Evolutionary conservation across 2,888 invertebrate genomes (phyloP).

Genomic region (Cephus sareptanus): DNA sequence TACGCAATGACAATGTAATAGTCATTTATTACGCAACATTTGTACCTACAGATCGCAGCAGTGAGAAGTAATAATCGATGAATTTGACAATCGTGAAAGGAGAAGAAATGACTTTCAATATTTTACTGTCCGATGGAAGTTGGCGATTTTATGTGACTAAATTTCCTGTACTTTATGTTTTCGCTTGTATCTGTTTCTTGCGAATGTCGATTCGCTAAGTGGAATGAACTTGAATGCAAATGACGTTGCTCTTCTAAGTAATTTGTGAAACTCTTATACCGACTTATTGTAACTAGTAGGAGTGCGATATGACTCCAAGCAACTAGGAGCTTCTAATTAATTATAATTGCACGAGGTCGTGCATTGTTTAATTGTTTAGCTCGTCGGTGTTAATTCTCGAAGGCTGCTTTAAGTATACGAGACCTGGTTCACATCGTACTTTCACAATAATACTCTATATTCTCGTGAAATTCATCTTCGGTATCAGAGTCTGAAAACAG

Average conservation of each 20-base stretch:
- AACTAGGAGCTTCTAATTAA: slow-evolving; percentile 4
- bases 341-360: slow-evolving; percentile 9
- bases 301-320: background rate
- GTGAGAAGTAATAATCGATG: slow-evolving; percentile 39
- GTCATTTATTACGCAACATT: too few relatives aligned
- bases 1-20: background rate
- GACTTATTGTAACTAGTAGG: background rate
- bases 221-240: background rate
- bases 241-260: background rate
- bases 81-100: slow-evolving; percentile 58
- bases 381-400: slow-evolving; percentile 9
- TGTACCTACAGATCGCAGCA: too few relatives aligned
- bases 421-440: slow-evolving; percentile 32
- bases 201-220: background rate
- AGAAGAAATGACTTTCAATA: background rate
- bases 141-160: background rate
- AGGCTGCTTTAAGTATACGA: slow-evolving; percentile 3
- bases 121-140: background rate
- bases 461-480: background rate
- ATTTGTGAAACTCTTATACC: background rate
- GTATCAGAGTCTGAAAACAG: background rate
- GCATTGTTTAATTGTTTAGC: slow-evolving; percentile 18
- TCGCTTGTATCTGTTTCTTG: background rate
- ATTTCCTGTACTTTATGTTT: background rate
- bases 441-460: slow-evolving; percentile 21